These are phyloP conservation scores for Alviniconcha strummeri DNA, from an alignment of 2,888 invertebrate species.

Conservation along the genomic window DNA sequence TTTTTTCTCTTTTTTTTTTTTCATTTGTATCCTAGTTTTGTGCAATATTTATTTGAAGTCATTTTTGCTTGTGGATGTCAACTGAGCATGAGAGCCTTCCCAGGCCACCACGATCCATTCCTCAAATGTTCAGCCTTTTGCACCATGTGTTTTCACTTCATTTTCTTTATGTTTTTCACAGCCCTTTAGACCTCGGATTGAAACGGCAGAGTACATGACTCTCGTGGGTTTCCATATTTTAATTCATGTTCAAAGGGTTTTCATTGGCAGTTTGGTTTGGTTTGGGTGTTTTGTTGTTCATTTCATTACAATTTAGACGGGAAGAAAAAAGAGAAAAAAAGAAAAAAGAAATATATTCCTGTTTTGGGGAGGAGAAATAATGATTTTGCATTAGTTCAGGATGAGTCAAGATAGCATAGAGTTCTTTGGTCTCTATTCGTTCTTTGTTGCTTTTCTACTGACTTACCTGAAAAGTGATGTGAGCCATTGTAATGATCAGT, in stretches of 20 bases:
- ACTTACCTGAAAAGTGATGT: too few species aligned
- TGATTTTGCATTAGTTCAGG: too few species aligned
- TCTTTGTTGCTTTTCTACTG: background rate
- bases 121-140: too few species aligned
- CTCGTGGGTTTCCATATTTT: conserved; percentile 35
- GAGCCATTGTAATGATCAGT: too few species aligned
- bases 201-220: conserved; percentile 39
- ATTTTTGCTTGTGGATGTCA: too few species aligned
- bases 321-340: too few species aligned
- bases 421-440: background rate
- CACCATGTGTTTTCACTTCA: background rate
- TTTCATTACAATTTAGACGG: too few species aligned
- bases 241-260: background rate
- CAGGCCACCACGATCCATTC: too few species aligned
- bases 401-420: too few species aligned
- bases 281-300: background rate
- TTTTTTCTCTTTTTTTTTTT: too few species aligned
- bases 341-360: background rate
- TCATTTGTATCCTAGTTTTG: background rate
- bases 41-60: too few species aligned
- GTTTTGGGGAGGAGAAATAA: background rate
- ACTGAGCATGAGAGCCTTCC: too few species aligned
- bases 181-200: conserved; percentile 40
- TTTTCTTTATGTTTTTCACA: conserved; percentile 9
- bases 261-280: background rate